Base-by-base conservation (phyloP, 2,888 invertebrate genomes). In the Agrypnus murinus region DNA sequence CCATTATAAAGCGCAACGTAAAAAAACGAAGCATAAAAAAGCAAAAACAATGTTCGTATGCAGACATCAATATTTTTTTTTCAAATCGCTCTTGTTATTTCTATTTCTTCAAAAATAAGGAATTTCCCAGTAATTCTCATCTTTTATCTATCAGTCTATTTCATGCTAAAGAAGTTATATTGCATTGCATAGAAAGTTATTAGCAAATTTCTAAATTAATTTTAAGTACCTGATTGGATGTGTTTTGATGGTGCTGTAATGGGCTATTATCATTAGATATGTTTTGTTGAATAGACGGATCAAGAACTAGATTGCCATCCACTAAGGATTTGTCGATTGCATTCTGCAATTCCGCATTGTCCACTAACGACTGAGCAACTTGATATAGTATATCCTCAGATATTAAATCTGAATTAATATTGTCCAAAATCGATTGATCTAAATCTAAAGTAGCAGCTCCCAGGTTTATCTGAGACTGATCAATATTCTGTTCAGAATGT, bases 341-440 rank as follows among this genome's bases (percentile, higher is more conserved):
- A 82, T 92, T 92, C 79, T 92, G 92, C 69, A 92, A 84, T 77
- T 92, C 92, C 0, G 86, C 83, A 76, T 91, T 91, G 67, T 91
- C 91, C 8, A 92, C 92, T 19, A 92, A 85, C 63, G 84, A 84
- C 71, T 92, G 90, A 1, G 92, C 92, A n/a, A 92, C 92, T 84
- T 92, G 92, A 86, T 92, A 90, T 40, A 92, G 82, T 74, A 92
- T 87, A 83, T 92, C 92, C 75, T 92, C 92, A 0, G 92, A 90
- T 59, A 92, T 87, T 81, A 92, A 89, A 77, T 92, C 90, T n/a
- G 90, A 89, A 75, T 89, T 89, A 60, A 90, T 83, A 43, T 89
- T 89, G 74, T 87, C 90, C 34, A 90, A 81, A 73, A 90, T 82
- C 71, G 89, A 89, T 74, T 89, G 84, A 57, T 89, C 88, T 14